phyloP scores from a whole-genome alignment of 2,888 invertebrate genomes.

The Pachymerium ferrugineum region DNA sequence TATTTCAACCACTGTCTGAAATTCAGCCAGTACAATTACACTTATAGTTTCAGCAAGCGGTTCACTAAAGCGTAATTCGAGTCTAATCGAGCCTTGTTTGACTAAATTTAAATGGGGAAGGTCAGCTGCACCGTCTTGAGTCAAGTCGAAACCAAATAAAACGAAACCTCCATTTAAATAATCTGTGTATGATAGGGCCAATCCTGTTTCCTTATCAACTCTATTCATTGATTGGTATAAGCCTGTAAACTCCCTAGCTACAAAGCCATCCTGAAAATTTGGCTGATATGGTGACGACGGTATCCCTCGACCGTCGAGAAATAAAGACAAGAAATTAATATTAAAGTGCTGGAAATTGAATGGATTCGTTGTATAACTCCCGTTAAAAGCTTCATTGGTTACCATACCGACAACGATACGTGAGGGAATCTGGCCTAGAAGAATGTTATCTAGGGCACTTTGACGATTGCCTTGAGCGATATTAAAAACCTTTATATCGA shows the following conservation, averaged over 20 bases:
- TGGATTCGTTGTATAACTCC: not conserved
- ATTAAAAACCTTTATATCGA: not conserved
- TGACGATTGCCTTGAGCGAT: not conserved
- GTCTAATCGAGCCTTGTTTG: not conserved
- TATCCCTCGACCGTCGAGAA: not conserved
- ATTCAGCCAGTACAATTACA: not conserved
- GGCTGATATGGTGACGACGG: not conserved
- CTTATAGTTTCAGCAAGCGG: not conserved
- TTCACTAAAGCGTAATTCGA: not conserved
- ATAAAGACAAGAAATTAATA: not conserved
- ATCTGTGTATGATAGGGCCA: not conserved
- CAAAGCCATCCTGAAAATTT: not conserved
- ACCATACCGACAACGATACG: not conserved
- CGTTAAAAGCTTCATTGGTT: not conserved
- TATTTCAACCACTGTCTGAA: not conserved
- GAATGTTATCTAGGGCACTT: not conserved
- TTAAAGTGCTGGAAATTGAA: not conserved
- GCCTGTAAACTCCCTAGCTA: not conserved
- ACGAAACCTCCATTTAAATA: not conserved
- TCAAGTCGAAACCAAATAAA: not conserved
- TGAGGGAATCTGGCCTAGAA: not conserved
- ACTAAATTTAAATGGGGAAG: not conserved
- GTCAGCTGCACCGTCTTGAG: not conserved
- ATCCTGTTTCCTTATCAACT: not conserved
- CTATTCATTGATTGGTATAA: not conserved